phyloP scores from a whole-genome alignment of 2,888 invertebrate genomes.

The Phasia obesa region DNA sequence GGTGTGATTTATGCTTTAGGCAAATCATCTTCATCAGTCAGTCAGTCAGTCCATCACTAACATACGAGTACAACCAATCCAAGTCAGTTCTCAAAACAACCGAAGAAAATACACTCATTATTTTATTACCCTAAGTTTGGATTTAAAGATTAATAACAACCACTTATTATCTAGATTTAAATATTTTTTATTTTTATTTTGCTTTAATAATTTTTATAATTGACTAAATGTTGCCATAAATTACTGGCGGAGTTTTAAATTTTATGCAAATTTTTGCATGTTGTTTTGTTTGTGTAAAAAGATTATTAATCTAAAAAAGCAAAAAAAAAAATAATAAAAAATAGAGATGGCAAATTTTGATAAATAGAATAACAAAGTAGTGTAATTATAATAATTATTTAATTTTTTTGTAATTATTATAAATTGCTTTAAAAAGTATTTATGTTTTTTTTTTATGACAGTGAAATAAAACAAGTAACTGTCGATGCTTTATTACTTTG shows the following conservation, averaged over 20 bases:
- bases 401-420: background rate
- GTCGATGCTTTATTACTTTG: too few species aligned
- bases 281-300: background rate
- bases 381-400: constrained; percentile 47
- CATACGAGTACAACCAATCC: constrained; percentile 1
- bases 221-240: constrained; percentile 56
- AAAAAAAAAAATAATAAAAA: background rate
- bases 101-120: constrained; percentile 52
- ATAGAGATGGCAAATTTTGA: constrained; percentile 39
- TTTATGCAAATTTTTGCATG: constrained; percentile 55
- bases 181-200: constrained; percentile 15
- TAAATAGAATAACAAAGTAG: constrained; percentile 20
- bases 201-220: constrained; percentile 42
- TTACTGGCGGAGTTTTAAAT: constrained; percentile 50
- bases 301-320: constrained; percentile 33
- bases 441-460: background rate
- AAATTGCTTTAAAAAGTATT: background rate
- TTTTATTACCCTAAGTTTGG: constrained; percentile 61
- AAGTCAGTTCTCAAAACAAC: constrained; percentile 33
- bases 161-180: constrained; percentile 61
- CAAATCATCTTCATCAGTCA: constrained; percentile 47
- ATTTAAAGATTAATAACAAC: constrained; percentile 62
- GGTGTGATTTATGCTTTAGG: constrained; percentile 55
- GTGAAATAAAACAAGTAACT: background rate
- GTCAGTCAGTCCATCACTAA: constrained; percentile 40